phyloP scores from a whole-genome alignment of 2,888 invertebrate genomes.

The Archaeoteleia sp. region DNA sequence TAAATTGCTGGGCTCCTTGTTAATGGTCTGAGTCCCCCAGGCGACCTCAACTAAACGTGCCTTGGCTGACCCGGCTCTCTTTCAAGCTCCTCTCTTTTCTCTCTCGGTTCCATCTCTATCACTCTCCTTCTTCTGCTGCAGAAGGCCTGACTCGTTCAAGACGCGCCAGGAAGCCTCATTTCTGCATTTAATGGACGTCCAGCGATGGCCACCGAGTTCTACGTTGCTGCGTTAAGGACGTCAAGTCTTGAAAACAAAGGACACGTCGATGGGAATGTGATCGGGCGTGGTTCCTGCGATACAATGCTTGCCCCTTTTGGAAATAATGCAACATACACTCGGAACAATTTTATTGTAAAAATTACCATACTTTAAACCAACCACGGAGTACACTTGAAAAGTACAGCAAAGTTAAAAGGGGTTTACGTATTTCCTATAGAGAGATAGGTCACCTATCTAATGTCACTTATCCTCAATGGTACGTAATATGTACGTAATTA shows the following conservation, averaged over 20 bases:
- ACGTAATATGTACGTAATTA: too few relatives aligned
- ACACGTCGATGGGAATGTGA: conserved; percentile 63
- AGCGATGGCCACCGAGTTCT: conserved; percentile 69
- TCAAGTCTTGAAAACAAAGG: conserved; percentile 64
- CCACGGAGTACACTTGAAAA: too few relatives aligned
- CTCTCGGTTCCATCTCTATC: conserved; percentile 42
- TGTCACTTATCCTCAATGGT: too few relatives aligned
- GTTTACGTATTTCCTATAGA: too few relatives aligned
- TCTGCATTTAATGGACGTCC: conserved; percentile 72
- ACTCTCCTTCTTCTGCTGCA: conserved; percentile 43
- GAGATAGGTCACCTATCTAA: too few relatives aligned
- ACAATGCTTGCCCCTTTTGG: conserved; percentile 28
- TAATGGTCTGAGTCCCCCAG: conserved; percentile 72
- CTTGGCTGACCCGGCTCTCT: conserved; percentile 69
- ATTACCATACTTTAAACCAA: too few relatives aligned
- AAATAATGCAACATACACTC: too few relatives aligned
- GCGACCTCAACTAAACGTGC: conserved; percentile 72
- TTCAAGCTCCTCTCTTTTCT: conserved; percentile 54
- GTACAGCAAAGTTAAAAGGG: too few relatives aligned
- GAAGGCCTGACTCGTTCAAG: conserved; percentile 67
- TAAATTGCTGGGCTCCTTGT: conserved; percentile 75
- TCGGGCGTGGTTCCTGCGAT: conserved; percentile 66
- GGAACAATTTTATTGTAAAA: too few relatives aligned
- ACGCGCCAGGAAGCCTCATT: conserved; percentile 69
- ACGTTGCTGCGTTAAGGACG: conserved; percentile 56